phyloP scores from a whole-genome alignment of 1,140 invertebrate genomes.

The Drosophila watanabei region DNA sequence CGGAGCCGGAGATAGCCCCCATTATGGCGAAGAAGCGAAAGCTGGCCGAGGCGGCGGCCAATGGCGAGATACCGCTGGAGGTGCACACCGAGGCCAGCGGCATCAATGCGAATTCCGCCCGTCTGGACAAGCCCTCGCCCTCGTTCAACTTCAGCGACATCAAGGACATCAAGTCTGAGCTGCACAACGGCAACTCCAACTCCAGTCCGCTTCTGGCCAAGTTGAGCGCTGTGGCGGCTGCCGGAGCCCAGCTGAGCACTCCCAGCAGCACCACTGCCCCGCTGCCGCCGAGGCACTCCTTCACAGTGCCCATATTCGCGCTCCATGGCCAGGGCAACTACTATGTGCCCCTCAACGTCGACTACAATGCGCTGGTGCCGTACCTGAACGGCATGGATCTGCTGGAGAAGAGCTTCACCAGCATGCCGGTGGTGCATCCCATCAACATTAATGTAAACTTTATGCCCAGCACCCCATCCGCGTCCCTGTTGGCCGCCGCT shows the following conservation, averaged over 20 bases:
- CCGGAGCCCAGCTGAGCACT: conserved; percentile 55
- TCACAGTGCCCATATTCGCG: conserved; percentile 91
- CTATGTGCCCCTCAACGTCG: conserved; percentile 96
- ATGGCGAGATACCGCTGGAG: conserved; percentile 56
- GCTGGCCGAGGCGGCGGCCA: conserved; percentile 72
- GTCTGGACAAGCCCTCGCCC: conserved; percentile 60
- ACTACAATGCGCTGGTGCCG: conserved; percentile 90
- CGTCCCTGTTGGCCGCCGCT: conserved; percentile 70
- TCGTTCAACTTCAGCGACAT: conserved; percentile 73
- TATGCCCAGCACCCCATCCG: conserved; percentile 63
- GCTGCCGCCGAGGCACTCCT: conserved; percentile 74
- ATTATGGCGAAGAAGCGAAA: conserved; percentile 83
- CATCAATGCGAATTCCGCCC: conserved; percentile 11
- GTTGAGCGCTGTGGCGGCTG: conserved; percentile 28
- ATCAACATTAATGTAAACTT: conserved; percentile 97
- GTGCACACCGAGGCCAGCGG: conserved; percentile 49
- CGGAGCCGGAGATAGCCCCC: conserved; percentile 79
- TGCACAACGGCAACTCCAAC: conserved; percentile 68
- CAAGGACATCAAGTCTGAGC: conserved; percentile 80
- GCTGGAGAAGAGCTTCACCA: conserved; percentile 86
- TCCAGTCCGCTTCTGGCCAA: conserved; percentile 65
- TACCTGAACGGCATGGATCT: conserved; percentile 89
- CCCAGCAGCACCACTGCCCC: conserved; percentile 81
- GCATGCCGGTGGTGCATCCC: conserved; percentile 91
- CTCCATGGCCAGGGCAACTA: conserved; percentile 94